A percentile compares a stretch with the other conserved stretches of the same genome.
Evolutionary conservation across 2,113 vertebrate species (phyloP).

Genomic region (Myodes glareolus): DNA sequence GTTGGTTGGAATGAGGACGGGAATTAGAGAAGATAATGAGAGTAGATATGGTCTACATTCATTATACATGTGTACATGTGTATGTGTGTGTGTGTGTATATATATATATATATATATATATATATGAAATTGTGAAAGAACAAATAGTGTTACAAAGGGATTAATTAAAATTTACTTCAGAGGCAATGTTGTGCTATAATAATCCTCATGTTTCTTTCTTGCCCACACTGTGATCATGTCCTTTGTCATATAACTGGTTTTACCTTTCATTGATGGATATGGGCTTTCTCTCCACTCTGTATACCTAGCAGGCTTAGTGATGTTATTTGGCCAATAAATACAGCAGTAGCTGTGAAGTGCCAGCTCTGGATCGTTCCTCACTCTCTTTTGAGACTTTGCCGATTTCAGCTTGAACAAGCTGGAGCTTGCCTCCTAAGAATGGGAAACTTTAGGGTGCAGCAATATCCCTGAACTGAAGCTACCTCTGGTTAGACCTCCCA

Average conservation of each 20-base stretch:
- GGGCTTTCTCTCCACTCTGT: neutral
- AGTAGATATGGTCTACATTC: neutral
- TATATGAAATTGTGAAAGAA: neutral
- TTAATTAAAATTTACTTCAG: neutral
- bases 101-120: neutral
- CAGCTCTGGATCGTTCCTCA: neutral
- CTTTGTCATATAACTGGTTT: neutral
- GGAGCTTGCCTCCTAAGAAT: neutral
- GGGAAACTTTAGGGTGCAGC: neutral
- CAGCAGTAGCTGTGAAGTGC: neutral
- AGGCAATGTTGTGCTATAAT: neutral
- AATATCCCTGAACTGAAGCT: neutral
- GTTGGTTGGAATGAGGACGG: neutral
- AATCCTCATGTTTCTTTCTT: too few species aligned
- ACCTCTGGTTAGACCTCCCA: neutral
- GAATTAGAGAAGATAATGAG: neutral
- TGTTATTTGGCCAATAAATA: neutral
- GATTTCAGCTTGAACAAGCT: neutral
- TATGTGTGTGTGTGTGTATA: neutral
- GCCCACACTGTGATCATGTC: neutral
- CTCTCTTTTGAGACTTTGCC: constrained; percentile 1
- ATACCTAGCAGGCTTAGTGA: neutral
- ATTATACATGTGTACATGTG: neutral
- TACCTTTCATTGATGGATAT: neutral
- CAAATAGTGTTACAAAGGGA: neutral